Base-by-base conservation (phyloP, 2,113 vertebrate genomes). In the Megatriorchis doriae region DNA sequence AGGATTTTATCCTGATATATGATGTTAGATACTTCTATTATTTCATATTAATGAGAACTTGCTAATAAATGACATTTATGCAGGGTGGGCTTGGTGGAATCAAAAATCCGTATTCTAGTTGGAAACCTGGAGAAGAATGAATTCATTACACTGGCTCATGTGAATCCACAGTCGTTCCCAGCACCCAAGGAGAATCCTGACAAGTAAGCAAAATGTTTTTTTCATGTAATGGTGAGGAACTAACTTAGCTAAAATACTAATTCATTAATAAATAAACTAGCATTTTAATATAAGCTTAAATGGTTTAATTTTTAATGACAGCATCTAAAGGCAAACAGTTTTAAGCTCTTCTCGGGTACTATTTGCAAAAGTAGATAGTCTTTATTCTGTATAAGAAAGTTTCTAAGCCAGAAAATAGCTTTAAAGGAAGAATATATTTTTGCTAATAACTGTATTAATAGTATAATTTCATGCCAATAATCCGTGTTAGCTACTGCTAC, bases 21-120 rank as follows among this genome's bases (percentile, higher is more conserved):
- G 32, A 63, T 62, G 26, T 47, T 86, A 53, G 21, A 63, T 80
- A 85, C 11, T 88, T 90, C 16, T 71, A 0, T 78, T 71, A 56
- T 88, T 92, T 83, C 16, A 6, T 43, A 16, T 75, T 81, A 79
- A 82, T 82, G 40, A 93, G 47, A 87, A 73, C 52, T 84, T 95
- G 81, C 71, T 96, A 93, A 90, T 95, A 93, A 77, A 65, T 94
- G 65, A 68, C 91, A 52, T 98, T 96, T 90, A 66, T 91, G 88
- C 97, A 99, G 99, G 99, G 98, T 99, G 91, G 98, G 99, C 91
- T 98, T 99, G 91, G 98, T 99, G 94, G 99, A 99, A 93, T 99
- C 99, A 79, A 99, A 99, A 98, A 99, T 99, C 94, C 98, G 99
- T 92, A 99, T 99, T 70, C 97, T 99, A 93, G 99, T 99, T 90